A percentile compares a stretch with the other conserved stretches of the same genome.
phyloP scores from a whole-genome alignment of 1,140 invertebrate genomes.

The Drosophila insularis region DNA sequence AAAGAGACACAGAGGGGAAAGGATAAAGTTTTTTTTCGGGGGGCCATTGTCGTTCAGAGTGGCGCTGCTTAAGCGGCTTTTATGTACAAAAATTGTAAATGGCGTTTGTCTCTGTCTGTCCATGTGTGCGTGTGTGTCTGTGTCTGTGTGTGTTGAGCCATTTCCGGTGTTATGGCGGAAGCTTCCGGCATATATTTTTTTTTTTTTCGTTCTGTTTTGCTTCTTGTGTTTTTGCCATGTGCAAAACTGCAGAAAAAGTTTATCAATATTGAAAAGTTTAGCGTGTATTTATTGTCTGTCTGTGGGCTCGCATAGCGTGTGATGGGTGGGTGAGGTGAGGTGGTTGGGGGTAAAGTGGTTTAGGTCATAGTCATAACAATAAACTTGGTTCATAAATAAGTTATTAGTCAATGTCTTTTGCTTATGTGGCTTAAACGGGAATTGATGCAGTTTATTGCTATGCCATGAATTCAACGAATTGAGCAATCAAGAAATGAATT shows the following conservation, averaged over 20 bases:
- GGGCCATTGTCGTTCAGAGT: slow-evolving; percentile 33
- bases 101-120: slow-evolving; percentile 58
- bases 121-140: slow-evolving; percentile 8
- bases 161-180: slow-evolving; percentile 74
- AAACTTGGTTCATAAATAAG: slow-evolving; percentile 72
- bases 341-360: slow-evolving; percentile 2
- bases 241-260: slow-evolving; percentile 66
- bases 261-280: slow-evolving; percentile 76
- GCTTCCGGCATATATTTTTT: slow-evolving; percentile 52
- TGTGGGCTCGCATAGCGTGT: slow-evolving; percentile 3
- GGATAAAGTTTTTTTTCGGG: slow-evolving; percentile 7
- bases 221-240: slow-evolving; percentile 11
- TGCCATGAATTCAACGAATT: slow-evolving; percentile 1
- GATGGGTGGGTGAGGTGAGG: background rate
- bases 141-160: slow-evolving; percentile 49
- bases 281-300: slow-evolving; percentile 62
- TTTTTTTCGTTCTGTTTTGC: slow-evolving; percentile 21
- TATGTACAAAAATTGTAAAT: slow-evolving; percentile 78
- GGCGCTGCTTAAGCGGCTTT: slow-evolving; percentile 69
- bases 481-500: slow-evolving; percentile 18
- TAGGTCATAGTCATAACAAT: slow-evolving; percentile 62
- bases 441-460: slow-evolving; percentile 11
- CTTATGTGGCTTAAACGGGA: slow-evolving; percentile 6
- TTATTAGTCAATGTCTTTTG: slow-evolving; percentile 67
- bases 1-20: background rate